Conservation (phyloP, 2,888 invertebrate species). For the Teinopalpus imperialis region DNA sequence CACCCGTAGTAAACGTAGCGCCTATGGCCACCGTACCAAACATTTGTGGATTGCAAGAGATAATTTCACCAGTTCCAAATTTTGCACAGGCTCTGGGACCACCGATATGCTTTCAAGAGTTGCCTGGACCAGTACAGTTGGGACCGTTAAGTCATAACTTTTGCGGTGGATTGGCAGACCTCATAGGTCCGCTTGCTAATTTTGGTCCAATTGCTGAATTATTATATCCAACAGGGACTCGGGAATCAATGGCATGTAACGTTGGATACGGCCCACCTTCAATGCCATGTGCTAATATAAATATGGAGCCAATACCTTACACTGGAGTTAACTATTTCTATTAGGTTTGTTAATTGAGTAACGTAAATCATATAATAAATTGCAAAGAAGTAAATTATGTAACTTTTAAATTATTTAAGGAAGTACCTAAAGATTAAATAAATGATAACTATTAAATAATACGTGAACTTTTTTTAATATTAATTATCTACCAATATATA, state of each 20-base stretch:
- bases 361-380: no score
- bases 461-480: no score
- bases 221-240: conserved; percentile 11
- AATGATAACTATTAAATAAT: no score
- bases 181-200: conserved; percentile 7
- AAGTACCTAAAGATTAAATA: no score
- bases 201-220: conserved; percentile 15
- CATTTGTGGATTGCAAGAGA: conserved; percentile 13
- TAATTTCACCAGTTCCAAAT: conserved; percentile 4
- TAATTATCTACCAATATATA: no score
- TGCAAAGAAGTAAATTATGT: neutral
- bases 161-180: conserved; percentile 11
- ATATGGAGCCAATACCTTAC: conserved; percentile 17
- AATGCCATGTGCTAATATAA: conserved; percentile 7
- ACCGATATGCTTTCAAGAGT: conserved; percentile 6
- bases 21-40: conserved; percentile 5
- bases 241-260: conserved; percentile 4
- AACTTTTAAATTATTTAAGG: neutral
- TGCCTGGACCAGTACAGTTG: conserved; percentile 1
- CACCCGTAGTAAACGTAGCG: neutral
- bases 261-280: conserved; percentile 3
- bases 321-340: conserved; percentile 20
- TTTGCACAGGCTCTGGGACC: neutral
- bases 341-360: neutral
- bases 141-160: neutral